These are phyloP conservation scores for Brachionus calyciflorus DNA, from an alignment of 1,140 invertebrate genomes.

Conservation along the genomic window DNA sequence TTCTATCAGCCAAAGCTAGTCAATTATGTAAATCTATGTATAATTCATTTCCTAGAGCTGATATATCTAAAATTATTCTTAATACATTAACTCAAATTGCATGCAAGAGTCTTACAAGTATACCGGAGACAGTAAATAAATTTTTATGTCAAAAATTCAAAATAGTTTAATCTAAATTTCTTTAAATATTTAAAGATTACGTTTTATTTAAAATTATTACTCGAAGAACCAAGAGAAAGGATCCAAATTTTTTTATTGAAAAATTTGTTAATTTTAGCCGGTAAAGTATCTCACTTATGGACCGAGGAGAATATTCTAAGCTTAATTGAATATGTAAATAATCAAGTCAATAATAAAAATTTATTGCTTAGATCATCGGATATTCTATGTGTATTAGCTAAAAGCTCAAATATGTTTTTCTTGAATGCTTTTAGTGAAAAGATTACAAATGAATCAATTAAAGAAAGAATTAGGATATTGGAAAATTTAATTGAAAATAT, in stretches of 20 bases:
- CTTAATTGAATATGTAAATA: background rate
- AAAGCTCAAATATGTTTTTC: constrained; percentile 6
- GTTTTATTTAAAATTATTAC: constrained; percentile 20
- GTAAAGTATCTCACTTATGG: constrained; percentile 21
- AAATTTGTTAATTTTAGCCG: constrained; percentile 2
- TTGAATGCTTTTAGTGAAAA: background rate
- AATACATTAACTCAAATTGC: constrained; percentile 16
- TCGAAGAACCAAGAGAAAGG: constrained; percentile 26
- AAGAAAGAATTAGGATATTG: background rate
- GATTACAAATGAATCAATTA: background rate
- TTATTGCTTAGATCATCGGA: background rate
- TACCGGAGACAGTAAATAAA: constrained; percentile 3
- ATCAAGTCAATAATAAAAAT: background rate
- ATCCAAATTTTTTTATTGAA: constrained; percentile 23
- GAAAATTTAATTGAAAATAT: constrained; percentile 14
- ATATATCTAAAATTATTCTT: constrained; percentile 23
- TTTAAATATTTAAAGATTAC: constrained; percentile 28
- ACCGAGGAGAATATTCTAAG: constrained; percentile 7
- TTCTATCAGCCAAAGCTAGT: constrained; percentile 3
- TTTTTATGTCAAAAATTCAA: background rate
- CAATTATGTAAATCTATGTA: constrained; percentile 23
- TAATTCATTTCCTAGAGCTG: constrained; percentile 31
- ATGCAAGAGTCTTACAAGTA: constrained; percentile 23
- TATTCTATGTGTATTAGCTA: background rate
- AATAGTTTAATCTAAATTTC: background rate